Evolutionary conservation across 2,888 invertebrate genomes (phyloP).

Genomic region (Caenorhabditis macrosperma): DNA sequence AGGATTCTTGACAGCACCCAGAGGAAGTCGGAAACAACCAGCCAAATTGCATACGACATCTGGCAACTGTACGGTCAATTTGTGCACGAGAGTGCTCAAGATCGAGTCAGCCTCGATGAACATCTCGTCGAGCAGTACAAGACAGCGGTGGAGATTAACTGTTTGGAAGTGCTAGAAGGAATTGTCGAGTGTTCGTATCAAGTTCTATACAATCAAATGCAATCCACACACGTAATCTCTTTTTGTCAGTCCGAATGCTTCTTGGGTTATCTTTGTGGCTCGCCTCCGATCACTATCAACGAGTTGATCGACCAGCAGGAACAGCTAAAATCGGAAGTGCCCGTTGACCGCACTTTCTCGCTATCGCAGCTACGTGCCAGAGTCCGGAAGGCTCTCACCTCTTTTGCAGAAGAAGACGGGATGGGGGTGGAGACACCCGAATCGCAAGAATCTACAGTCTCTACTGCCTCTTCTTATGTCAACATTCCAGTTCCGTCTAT

Average conservation of each 20-base stretch:
- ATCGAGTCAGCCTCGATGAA: conserved; percentile 67
- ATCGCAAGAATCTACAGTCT: conserved; percentile 29
- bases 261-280: conserved; percentile 76
- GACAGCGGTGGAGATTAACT: conserved; percentile 58
- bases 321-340: conserved; percentile 5
- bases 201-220: conserved; percentile 73
- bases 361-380: conserved; percentile 53
- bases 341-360: conserved; percentile 50
- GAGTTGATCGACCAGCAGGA: conserved; percentile 68
- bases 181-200: conserved; percentile 74
- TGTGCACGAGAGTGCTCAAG: conserved; percentile 73
- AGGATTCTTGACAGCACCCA: conserved; percentile 73
- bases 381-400: conserved; percentile 53
- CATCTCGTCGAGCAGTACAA: conserved; percentile 60
- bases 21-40: conserved; percentile 58
- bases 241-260: conserved; percentile 79
- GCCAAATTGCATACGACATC: conserved; percentile 71
- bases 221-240: conserved; percentile 73
- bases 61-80: conserved; percentile 77
- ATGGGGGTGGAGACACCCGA: conserved; percentile 36
- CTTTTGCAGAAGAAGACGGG: conserved; percentile 41
- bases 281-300: conserved; percentile 73
- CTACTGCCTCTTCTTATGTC: conserved; percentile 19
- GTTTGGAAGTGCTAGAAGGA: conserved; percentile 56
- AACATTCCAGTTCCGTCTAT: conserved; percentile 59